These are phyloP conservation scores for Anas bahamensis DNA, from an alignment of 2,797 vertebrate species.

Conservation along the genomic window DNA sequence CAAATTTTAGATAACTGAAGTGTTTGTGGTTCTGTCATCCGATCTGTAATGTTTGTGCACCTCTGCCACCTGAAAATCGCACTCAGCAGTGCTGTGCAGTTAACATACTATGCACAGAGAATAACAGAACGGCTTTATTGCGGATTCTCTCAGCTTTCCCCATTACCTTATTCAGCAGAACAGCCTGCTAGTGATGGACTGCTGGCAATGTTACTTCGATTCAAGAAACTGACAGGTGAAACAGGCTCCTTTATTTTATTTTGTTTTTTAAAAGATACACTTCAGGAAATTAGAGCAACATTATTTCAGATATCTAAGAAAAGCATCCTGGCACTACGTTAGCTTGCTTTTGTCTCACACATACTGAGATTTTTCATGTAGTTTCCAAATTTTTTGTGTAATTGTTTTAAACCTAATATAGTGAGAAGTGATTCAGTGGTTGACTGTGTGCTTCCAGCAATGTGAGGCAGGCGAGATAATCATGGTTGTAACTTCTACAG, in stretches of 20 bases:
- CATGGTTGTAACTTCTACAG: neutral
- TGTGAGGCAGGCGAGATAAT: neutral
- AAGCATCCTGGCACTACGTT: neutral
- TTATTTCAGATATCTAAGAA: neutral
- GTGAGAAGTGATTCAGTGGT: neutral
- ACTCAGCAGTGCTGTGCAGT: neutral
- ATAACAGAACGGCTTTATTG: neutral
- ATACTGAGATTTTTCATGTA: neutral
- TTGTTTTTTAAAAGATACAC: neutral
- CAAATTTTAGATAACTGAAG: neutral
- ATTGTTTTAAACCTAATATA: neutral
- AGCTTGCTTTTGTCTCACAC: neutral
- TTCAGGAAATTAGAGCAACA: neutral
- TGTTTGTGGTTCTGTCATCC: neutral
- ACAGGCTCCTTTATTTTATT: slow-evolving; percentile 6
- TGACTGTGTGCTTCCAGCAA: neutral
- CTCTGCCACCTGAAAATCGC: neutral
- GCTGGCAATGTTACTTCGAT: neutral
- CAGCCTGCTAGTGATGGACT: neutral
- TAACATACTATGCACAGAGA: neutral
- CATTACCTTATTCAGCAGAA: neutral
- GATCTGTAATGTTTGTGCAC: neutral
- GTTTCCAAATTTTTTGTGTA: neutral
- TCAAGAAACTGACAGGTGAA: neutral
- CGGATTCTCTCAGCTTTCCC: neutral